Evolutionary conservation across 2,113 vertebrate genomes (phyloP), one percentile per base, ranked within the genome.

Genomic region (Polyodon spathula): DNA sequence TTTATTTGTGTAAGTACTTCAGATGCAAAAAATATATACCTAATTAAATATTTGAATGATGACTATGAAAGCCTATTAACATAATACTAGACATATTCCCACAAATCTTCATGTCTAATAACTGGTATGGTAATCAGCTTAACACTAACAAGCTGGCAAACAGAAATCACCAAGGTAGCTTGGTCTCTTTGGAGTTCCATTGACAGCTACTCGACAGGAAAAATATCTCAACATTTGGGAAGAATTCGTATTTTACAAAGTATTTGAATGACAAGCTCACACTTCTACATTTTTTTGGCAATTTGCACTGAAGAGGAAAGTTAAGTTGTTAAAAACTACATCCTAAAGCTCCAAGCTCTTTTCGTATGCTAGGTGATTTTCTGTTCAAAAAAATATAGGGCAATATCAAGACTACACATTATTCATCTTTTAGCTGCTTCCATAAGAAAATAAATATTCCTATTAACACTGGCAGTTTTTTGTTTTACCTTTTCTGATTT

Each of bases 51-150:
- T 11, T 12, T 9, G 6, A 56, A 38, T 17, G 8, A 5, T 40
- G 27, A 11, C n/a, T 12, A 40, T 38, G 3, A 37, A 40, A 40
- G 12, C 9, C 6, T 8, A 54, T 61, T n/a, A 41, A 5, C 8
- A 11, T 37, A 54, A 40, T 17, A 40, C 60, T 27, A 27, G 27
- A 27, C 27, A 54, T 11, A 8, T 44, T n/a, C 15, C 48, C 15
- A 52, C 43, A 43, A 54, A 62, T 54, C 39, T 42, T 42, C 12
- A 50, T 40, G 12, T 4, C 50, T 61, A 40, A 55, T 43, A 62
- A 54, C 51, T 2, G 51, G 51, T 27, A 9, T 61, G 51, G 10
- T 62, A 55, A 62, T 42, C 54, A 42, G 60, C 40, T 16, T 41
- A 42, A 51, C 52, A 42, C 40, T 55, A 62, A 62, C 48, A 50